These are phyloP conservation scores for Fragum fragum DNA, from an alignment of 2,888 invertebrate species.

Conservation along the genomic window DNA sequence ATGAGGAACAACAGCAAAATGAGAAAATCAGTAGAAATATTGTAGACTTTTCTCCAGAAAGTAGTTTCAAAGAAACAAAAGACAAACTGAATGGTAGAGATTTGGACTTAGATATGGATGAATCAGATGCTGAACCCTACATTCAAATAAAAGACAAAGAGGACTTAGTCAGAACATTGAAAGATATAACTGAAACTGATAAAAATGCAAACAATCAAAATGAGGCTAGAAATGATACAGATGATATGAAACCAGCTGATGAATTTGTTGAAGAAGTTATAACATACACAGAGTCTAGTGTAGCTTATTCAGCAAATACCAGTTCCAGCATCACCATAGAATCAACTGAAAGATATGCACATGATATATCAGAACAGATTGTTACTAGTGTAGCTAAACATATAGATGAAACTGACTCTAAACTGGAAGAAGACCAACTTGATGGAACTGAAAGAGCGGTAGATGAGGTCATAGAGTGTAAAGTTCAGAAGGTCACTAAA, in stretches of 20 bases:
- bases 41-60: background rate
- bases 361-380: conserved; percentile 14
- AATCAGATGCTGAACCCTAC: conserved; percentile 50
- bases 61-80: background rate
- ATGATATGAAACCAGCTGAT: conserved; percentile 49
- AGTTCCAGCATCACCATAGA: conserved; percentile 10
- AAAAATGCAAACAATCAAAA: background rate
- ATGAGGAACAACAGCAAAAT: background rate
- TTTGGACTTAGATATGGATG: conserved; percentile 26
- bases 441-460: conserved; percentile 12
- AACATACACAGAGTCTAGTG: conserved; percentile 27
- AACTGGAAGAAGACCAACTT: conserved; percentile 5
- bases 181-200: background rate
- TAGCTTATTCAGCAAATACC: background rate
- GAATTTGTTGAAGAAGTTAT: conserved; percentile 36
- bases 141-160: conserved; percentile 52
- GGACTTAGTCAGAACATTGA: background rate
- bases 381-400: background rate
- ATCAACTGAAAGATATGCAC: background rate
- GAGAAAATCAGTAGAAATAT: background rate
- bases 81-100: background rate
- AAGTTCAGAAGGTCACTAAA: conserved; percentile 14
- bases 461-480: background rate
- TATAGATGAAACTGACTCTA: background rate
- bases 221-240: conserved; percentile 51